These are phyloP conservation scores for Rapana venosa DNA, from an alignment of 2,888 invertebrate genomes.

Conservation along the genomic window DNA sequence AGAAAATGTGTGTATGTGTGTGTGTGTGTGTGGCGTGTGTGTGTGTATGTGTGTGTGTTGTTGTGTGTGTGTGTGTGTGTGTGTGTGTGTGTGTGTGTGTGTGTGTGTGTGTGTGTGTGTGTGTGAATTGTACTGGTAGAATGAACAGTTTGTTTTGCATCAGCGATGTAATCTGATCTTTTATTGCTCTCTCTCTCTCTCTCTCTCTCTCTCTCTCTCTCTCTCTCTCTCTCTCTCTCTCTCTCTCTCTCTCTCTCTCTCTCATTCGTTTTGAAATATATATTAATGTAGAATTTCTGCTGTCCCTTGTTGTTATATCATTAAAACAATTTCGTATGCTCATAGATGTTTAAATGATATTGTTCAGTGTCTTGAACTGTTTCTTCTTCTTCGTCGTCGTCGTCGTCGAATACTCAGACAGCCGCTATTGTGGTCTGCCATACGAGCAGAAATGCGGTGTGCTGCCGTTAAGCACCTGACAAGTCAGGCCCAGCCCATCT, in stretches of 20 bases:
- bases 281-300: neutral
- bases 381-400: neutral
- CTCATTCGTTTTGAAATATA: neutral
- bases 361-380: neutral
- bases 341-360: too few relatives aligned
- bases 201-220: neutral
- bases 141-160: neutral
- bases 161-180: too few relatives aligned
- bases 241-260: neutral
- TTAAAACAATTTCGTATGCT: too few relatives aligned
- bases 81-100: conserved; percentile 6
- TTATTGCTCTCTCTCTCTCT: neutral
- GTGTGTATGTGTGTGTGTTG: conserved; percentile 34
- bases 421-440: too few relatives aligned
- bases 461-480: too few relatives aligned
- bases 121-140: neutral
- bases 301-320: too few relatives aligned
- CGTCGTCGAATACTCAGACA: neutral
- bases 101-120: neutral
- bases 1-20: too few relatives aligned
- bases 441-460: too few relatives aligned
- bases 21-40: too few relatives aligned
- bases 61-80: conserved; percentile 10
- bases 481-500: too few relatives aligned
- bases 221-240: neutral